Conservation (phyloP, 2,797 vertebrate genomes). For the Paedocypris micromegethes region DNA sequence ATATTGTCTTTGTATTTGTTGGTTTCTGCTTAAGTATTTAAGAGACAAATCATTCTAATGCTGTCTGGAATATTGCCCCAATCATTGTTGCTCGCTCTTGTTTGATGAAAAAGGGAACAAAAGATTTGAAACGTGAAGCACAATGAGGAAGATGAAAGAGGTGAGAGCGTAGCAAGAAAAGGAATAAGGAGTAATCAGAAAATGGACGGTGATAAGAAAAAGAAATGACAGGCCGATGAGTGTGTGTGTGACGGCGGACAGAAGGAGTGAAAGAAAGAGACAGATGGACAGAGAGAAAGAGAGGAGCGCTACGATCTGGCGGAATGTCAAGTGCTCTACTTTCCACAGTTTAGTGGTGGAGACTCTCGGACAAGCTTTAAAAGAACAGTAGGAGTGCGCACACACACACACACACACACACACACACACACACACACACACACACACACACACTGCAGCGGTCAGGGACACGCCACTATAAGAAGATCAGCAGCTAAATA, state of each 20-base stretch:
- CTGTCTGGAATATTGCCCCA: too few species aligned
- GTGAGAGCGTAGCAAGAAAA: slow-evolving; percentile 8
- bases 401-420: background rate
- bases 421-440: background rate
- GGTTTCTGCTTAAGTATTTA: too few species aligned
- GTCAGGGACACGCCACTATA: slow-evolving; percentile 39
- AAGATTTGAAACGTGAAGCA: slow-evolving; percentile 55
- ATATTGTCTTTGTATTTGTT: too few species aligned
- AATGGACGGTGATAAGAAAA: slow-evolving; percentile 6
- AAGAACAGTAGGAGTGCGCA: slow-evolving; percentile 49
- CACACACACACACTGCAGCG: slow-evolving; percentile 29
- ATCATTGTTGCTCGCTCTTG: background rate
- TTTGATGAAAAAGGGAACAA: slow-evolving; percentile 22
- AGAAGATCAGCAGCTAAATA: slow-evolving; percentile 28
- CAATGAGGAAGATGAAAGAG: slow-evolving; percentile 16
- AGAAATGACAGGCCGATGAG: slow-evolving; percentile 11
- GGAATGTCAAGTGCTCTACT: slow-evolving; percentile 45
- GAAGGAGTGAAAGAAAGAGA: slow-evolving; percentile 40
- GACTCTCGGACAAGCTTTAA: too few species aligned
- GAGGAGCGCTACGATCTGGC: slow-evolving; percentile 40
- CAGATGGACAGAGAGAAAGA: slow-evolving; percentile 44
- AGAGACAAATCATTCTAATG: too few species aligned
- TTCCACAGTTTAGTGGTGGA: background rate
- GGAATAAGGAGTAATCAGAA: slow-evolving; percentile 18
- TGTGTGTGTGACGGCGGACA: slow-evolving; percentile 16